phyloP scores from a whole-genome alignment of 2,888 invertebrate species.

The Mesorhabditis sp. region DNA sequence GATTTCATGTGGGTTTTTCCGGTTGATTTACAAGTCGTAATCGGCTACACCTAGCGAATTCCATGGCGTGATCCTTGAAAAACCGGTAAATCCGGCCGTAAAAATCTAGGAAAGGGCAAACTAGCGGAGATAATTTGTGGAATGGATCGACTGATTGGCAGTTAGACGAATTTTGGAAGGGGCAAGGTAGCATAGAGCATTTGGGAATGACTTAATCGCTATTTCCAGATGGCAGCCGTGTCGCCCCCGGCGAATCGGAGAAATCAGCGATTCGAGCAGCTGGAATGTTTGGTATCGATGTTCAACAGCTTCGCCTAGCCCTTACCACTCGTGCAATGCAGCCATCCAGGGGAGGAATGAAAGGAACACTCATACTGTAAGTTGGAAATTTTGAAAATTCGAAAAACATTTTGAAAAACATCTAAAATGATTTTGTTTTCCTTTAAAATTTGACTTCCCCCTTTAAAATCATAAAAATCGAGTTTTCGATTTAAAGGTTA shows the following conservation, averaged over 20 bases:
- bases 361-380: conserved; percentile 91
- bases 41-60: not conserved
- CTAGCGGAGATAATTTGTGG: no score
- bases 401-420: not conserved
- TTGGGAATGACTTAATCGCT: not conserved
- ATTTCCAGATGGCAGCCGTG: conserved; percentile 61
- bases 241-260: conserved; percentile 64
- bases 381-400: not conserved
- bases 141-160: no score
- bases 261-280: conserved; percentile 71
- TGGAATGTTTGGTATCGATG: conserved; percentile 72
- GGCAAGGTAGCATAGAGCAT: not conserved
- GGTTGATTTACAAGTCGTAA: conserved; percentile 7
- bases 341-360: conserved; percentile 83
- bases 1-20: conserved; percentile 69
- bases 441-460: no score
- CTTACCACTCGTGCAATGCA: conserved; percentile 90
- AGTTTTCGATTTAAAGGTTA: no score
- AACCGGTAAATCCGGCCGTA: no score
- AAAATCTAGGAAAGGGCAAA: no score
- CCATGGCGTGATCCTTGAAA: no score
- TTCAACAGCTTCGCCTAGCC: conserved; percentile 76
- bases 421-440: conserved; percentile 6
- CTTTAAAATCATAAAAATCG: no score
- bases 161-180: no score